phyloP scores from a whole-genome alignment of 1,140 invertebrate genomes.

The Aphaenogaster floridana region DNA sequence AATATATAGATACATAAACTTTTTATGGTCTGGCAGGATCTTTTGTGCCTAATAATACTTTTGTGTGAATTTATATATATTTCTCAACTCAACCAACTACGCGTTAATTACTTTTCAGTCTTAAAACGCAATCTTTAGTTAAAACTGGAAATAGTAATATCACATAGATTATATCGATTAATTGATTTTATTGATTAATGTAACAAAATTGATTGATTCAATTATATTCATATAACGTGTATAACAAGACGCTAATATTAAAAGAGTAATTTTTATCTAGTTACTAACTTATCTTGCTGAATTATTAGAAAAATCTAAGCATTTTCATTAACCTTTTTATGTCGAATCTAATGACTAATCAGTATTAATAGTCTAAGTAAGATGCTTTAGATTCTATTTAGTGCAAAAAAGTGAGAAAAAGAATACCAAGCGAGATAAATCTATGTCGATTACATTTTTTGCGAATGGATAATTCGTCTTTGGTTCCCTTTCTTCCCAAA shows the following conservation, averaged over 20 bases:
- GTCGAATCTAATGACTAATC: neutral
- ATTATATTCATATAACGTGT: neutral
- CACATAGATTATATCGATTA: too few species aligned
- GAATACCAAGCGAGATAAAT: conserved; percentile 77
- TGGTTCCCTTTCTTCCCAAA: conserved; percentile 38
- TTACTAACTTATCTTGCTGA: neutral
- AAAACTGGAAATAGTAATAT: too few species aligned
- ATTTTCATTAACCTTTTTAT: neutral
- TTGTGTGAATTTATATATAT: too few species aligned
- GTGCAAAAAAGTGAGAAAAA: neutral
- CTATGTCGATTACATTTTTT: conserved; percentile 82
- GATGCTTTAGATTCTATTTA: neutral
- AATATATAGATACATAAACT: too few species aligned
- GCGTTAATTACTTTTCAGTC: too few species aligned
- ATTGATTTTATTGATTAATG: neutral
- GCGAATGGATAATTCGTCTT: conserved; percentile 72
- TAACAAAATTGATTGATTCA: neutral
- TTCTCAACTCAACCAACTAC: too few species aligned
- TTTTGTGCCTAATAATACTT: too few species aligned
- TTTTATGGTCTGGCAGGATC: too few species aligned
- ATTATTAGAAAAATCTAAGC: neutral
- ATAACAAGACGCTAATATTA: neutral
- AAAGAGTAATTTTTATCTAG: neutral
- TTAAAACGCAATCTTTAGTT: too few species aligned
- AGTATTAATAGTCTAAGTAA: neutral